phyloP scores from a whole-genome alignment of 2,888 invertebrate species.

The Nephrotoma guestfalica region DNA sequence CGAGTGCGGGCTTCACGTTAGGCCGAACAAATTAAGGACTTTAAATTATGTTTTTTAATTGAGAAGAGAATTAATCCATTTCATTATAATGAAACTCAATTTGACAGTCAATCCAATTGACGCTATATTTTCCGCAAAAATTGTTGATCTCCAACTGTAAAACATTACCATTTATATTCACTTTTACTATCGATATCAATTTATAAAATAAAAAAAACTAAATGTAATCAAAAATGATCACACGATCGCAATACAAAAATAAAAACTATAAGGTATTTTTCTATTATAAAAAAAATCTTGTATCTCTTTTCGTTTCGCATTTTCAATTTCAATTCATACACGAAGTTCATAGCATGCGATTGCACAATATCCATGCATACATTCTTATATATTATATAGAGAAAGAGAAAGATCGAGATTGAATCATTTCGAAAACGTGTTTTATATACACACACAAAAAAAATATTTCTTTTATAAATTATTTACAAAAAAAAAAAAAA shows the following conservation, averaged over 20 bases:
- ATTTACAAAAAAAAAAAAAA: not conserved
- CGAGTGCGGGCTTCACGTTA: too few relatives aligned
- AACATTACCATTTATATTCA: not conserved
- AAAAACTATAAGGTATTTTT: not conserved
- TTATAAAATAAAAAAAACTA: not conserved
- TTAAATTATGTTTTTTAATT: too few relatives aligned
- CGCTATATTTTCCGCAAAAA: not conserved
- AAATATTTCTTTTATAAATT: not conserved
- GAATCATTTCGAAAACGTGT: not conserved
- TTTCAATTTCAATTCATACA: slow-evolving; percentile 1
- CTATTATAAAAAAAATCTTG: not conserved
- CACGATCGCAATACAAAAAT: not conserved
- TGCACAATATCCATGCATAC: not conserved
- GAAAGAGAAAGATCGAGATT: not conserved
- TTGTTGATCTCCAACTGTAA: not conserved
- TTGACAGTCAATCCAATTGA: too few relatives aligned
- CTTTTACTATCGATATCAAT: not conserved
- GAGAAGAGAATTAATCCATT: too few relatives aligned
- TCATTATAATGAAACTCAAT: too few relatives aligned
- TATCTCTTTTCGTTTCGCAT: not conserved
- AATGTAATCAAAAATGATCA: not conserved
- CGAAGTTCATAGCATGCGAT: not conserved
- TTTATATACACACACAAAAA: not conserved
- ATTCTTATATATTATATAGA: not conserved
- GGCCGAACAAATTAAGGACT: too few relatives aligned